Evolutionary conservation across 2,888 invertebrate genomes (phyloP), one percentile per base, ranked within the genome.

Genomic region (Pharmacophagus antenor): DNA sequence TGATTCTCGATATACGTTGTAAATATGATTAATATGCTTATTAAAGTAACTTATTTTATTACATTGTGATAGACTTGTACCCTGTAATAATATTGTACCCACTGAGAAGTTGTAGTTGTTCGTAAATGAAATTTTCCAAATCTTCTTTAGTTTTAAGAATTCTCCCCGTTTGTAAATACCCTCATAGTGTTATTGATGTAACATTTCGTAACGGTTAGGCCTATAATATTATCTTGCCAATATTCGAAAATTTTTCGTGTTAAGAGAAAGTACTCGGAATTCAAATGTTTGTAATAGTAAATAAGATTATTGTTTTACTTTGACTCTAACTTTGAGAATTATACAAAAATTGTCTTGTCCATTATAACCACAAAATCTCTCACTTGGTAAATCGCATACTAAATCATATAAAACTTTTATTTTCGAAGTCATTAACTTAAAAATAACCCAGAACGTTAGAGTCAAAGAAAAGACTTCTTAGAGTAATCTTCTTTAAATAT

Each of bases 1-100:
- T 56, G 12, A 57, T 46, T 50, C 27, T 59, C 15, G 10, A 55
- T 53, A 52, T 50, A 18, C 50, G 44, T 37, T 60, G 60, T 60
- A 60, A 49, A 60, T 60, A 60, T 60, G 46, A 49, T 27, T 48
- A 66, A 68, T 70, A 70, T 61, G 64, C 56, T 62, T 65, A 66
- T 61, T 52, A 70, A 81, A 84, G 74, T 87, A 84, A 88, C 74
- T 88, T 86, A 88, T 88, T 87, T 70, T 74, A 79, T 77, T 88
- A 85, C 85, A 83, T 81, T 81, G 84, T 88, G 83, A 85, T 86
- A 85, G 85, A 79, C 82, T 80, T 81, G 81, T 76, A 76, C 73
- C 71, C 77, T 74, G 37, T 65, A 65, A 58, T 50, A 55, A 48
- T 71, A 74, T 65, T 62, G 65, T 75, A 74, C 66, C 63, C 66